phyloP scores from a whole-genome alignment of 2,797 vertebrate genomes.

The Oreochromis grahami region DNA sequence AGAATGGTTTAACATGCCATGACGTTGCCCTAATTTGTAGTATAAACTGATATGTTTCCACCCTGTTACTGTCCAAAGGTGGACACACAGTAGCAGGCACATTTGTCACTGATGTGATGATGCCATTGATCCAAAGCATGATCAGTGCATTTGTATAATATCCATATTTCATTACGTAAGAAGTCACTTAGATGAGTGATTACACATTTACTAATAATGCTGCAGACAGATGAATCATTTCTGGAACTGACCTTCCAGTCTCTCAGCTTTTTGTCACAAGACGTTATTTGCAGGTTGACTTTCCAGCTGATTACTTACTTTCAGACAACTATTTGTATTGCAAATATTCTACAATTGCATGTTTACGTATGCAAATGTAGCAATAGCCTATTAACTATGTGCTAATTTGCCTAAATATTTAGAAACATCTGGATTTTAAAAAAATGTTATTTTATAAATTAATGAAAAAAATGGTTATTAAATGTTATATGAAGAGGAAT shows the following conservation, averaged over 20 bases:
- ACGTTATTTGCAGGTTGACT: not conserved
- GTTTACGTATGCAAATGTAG: not conserved
- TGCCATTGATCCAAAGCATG: not conserved
- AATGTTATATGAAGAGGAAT: not conserved
- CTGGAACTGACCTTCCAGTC: not conserved
- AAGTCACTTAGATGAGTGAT: not conserved
- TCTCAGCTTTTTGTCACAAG: not conserved
- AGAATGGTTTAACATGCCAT: not conserved
- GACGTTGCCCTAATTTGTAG: not conserved
- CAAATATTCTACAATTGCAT: not conserved
- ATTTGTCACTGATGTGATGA: not conserved
- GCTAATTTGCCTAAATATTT: not conserved
- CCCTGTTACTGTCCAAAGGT: not conserved
- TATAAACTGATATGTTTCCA: not conserved
- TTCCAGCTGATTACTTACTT: not conserved
- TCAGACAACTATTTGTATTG: not conserved
- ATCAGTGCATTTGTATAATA: not conserved
- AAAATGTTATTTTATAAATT: not conserved
- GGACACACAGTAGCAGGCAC: accelerated
- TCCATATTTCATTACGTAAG: not conserved
- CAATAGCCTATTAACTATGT: not conserved
- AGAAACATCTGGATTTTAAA: accelerated
- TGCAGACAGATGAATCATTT: not conserved
- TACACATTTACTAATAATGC: not conserved
- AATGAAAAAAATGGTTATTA: not conserved